Evolutionary conservation across 2,797 vertebrate genomes (phyloP), one percentile per base, ranked within the genome.

Genomic region (Carcharodon carcharias): DNA sequence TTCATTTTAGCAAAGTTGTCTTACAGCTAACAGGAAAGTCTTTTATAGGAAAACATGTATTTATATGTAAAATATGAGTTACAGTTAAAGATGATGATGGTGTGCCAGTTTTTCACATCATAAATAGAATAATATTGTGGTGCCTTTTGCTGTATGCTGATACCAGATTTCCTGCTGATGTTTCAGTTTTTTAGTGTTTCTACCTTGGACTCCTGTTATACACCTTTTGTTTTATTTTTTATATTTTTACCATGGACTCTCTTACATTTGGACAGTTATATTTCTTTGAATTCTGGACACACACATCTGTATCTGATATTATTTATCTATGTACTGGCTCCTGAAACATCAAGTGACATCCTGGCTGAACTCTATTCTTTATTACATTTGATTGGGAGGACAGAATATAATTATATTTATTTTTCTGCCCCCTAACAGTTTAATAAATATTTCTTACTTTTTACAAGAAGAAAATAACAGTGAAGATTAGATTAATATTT

Each of bases 21-120:
- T 99, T 99, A 99, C 99, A 99, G 99, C 98, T 99, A 99, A 99
- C 97, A 98, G 99, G 98, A 99, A 99, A 99, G 98, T 99, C 99
- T 99, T 99, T 99, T 99, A 99, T 99, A 99, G 99, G 99, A 95
- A 94, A 95, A 95, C 94, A 98, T 98, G 98, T 99, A 99, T 99
- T 99, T 99, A 99, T 99, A 99, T 99, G 99, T 99, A 99, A 99
- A 98, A 99, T 99, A 99, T 99, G 98, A 99, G 99, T 99, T 99
- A 99, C 99, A 99, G 99, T 99, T 99, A 99, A 99, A 98, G 98
- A 97, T 98, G 98, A 98, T 97, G 96, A 98, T 98, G 98, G 98
- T 98, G 99, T 99, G 99, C 98, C 98, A 99, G 99, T 99, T 99
- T 99, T 99, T 99, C 99, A 99, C 99, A 98, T 99, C 98, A 98